Evolutionary conservation across 2,888 invertebrate species (phyloP).

Genomic region (Tipula lateralis): DNA sequence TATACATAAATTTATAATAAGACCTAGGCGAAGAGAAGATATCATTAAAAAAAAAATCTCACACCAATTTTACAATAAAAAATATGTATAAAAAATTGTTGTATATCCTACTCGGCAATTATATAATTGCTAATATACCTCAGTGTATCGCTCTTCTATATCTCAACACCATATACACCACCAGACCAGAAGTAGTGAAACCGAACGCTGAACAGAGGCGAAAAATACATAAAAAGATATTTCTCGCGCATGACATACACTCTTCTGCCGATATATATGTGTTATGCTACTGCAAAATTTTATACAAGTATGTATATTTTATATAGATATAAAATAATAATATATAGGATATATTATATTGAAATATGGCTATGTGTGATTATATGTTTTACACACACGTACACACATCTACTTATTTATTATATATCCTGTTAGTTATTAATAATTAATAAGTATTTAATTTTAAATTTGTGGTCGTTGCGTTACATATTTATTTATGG

Average conservation of each 20-base stretch:
- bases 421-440: neutral
- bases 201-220: neutral
- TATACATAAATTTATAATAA: conserved; percentile 24
- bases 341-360: neutral
- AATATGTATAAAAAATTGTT: neutral
- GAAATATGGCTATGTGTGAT: neutral
- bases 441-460: conserved; percentile 15
- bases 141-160: conserved; percentile 4
- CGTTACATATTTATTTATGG: neutral
- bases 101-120: conserved; percentile 11
- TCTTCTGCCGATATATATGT: neutral
- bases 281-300: neutral
- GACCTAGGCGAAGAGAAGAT: conserved; percentile 11
- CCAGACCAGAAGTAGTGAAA: neutral
- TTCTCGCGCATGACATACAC: neutral
- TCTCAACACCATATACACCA: neutral
- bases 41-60: conserved; percentile 13
- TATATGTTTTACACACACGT: neutral
- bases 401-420: neutral
- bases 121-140: conserved; percentile 19
- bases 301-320: no score
- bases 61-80: conserved; percentile 11
- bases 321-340: no score
- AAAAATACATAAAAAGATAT: neutral
- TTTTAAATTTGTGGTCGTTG: neutral